A percentile compares a stretch with the other conserved stretches of the same genome.
phyloP scores from a whole-genome alignment of 2,113 vertebrate genomes.

The Cygnus buccinator region DNA sequence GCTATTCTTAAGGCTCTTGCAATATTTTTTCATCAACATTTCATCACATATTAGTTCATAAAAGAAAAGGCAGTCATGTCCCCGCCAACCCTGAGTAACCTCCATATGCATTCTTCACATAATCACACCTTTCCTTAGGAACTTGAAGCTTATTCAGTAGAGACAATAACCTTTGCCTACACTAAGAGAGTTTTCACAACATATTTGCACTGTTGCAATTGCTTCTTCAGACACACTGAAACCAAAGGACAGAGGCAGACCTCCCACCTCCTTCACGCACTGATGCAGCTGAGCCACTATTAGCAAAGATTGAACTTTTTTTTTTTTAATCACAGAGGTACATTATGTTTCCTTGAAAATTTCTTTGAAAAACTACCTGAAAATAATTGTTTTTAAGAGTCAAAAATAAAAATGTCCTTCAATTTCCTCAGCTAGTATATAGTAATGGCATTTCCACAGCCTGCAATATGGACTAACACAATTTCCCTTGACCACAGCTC shows the following conservation, averaged over 20 bases:
- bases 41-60: neutral
- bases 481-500: neutral
- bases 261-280: fast-evolving
- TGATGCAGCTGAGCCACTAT: neutral
- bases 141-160: neutral
- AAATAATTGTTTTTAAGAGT: neutral
- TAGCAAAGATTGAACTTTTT: neutral
- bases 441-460: neutral
- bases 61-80: neutral
- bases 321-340: neutral
- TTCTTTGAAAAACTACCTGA: neutral
- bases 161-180: neutral
- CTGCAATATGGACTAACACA: neutral
- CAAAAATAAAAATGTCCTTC: neutral
- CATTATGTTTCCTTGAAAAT: neutral
- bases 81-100: neutral
- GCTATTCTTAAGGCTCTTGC: neutral
- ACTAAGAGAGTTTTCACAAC: neutral
- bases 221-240: neutral
- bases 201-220: neutral
- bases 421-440: neutral
- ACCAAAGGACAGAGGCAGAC: neutral
- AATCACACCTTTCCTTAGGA: neutral
- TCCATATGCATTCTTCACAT: neutral
- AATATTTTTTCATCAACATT: neutral